Conservation (phyloP, 2,797 vertebrate species). For the Masticophis lateralis region DNA sequence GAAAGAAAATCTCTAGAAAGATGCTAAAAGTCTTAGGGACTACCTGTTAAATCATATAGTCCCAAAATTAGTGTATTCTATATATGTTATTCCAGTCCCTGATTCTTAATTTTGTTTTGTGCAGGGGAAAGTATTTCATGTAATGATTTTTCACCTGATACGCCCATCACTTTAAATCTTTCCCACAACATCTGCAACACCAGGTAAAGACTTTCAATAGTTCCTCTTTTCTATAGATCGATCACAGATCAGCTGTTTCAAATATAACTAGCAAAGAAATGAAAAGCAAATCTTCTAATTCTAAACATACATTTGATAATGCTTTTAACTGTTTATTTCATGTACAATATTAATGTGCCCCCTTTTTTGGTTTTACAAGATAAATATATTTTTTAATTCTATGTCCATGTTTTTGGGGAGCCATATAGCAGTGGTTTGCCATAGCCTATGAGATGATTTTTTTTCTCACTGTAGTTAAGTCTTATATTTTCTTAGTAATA, state of each 20-base stretch:
- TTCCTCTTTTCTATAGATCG: constrained; percentile 34
- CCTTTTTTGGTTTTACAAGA: not conserved
- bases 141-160: constrained; percentile 70
- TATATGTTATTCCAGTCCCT: constrained; percentile 48
- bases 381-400: not conserved
- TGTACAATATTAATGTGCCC: not conserved
- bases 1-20: not conserved
- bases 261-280: constrained; percentile 39
- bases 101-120: constrained; percentile 61
- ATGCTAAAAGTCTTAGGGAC: not conserved
- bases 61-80: not conserved
- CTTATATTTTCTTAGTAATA: not conserved
- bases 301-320: not conserved
- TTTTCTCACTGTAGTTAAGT: not conserved
- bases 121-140: constrained; percentile 72
- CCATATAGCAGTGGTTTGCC: not conserved
- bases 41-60: not conserved
- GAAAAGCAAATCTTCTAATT: not conserved
- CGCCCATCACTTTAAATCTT: constrained; percentile 72
- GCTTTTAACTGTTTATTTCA: not conserved
- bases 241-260: constrained; percentile 53
- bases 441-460: not conserved
- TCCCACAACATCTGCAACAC: constrained; percentile 75
- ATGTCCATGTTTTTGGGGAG: not conserved
- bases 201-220: constrained; percentile 65